These are phyloP conservation scores for Anastrepha ludens DNA, from an alignment of 1,140 invertebrate species.

Conservation along the genomic window DNA sequence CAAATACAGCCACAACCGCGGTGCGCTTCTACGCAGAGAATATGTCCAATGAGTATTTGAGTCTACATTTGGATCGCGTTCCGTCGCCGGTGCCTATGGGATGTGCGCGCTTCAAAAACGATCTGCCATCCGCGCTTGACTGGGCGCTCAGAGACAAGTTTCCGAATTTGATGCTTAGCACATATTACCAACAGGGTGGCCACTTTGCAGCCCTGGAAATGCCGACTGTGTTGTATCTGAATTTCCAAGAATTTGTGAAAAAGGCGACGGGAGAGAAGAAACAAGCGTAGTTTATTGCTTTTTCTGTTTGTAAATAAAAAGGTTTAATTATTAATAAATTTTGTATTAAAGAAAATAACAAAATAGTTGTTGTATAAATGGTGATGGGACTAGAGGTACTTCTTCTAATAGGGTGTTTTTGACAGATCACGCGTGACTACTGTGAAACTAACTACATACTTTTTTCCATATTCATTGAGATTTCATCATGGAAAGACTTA, in stretches of 20 bases:
- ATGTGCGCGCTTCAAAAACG: slow-evolving; percentile 80
- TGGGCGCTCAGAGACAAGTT: slow-evolving; percentile 79
- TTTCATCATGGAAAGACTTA: too few species aligned
- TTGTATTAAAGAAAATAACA: too few species aligned
- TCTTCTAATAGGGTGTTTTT: too few species aligned
- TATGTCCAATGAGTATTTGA: slow-evolving; percentile 72
- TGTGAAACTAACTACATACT: too few species aligned
- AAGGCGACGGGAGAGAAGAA: neutral
- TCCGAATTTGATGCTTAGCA: slow-evolving; percentile 80
- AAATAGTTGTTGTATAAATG: too few species aligned
- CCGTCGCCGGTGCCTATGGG: slow-evolving; percentile 80
- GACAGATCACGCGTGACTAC: too few species aligned
- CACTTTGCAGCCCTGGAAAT: slow-evolving; percentile 91
- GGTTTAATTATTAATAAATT: too few species aligned
- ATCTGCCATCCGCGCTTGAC: slow-evolving; percentile 79
- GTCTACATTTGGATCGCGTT: slow-evolving; percentile 77
- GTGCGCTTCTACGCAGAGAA: slow-evolving; percentile 85
- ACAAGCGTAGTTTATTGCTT: too few species aligned
- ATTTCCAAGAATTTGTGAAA: slow-evolving; percentile 75
- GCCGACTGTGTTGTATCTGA: slow-evolving; percentile 82
- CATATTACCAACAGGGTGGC: slow-evolving; percentile 81
- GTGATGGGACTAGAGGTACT: too few species aligned
- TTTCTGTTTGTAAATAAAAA: too few species aligned
- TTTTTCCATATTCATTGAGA: too few species aligned
- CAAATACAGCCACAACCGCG: slow-evolving; percentile 84